phyloP scores from a whole-genome alignment of 2,888 invertebrate species.

The Drosophila sordidula region DNA sequence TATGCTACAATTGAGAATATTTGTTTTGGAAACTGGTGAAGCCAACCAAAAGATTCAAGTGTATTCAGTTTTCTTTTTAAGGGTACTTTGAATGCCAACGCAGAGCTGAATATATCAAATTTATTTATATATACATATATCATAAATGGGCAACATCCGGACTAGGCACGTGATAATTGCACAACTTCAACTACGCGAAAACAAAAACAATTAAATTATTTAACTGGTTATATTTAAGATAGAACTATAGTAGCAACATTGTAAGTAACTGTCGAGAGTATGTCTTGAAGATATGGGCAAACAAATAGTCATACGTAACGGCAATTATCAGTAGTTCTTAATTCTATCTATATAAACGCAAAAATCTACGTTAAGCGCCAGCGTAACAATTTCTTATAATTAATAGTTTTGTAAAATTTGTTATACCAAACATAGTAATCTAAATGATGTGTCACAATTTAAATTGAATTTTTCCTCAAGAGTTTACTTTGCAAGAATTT shows the following conservation, averaged over 20 bases:
- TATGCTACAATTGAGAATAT: too few species aligned
- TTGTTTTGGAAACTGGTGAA: too few species aligned
- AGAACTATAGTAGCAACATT: background rate
- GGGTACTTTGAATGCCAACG: background rate
- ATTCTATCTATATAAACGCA: too few species aligned
- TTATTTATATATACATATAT: background rate
- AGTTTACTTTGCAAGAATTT: too few species aligned
- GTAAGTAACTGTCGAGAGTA: background rate
- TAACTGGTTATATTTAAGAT: background rate
- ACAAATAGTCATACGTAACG: background rate
- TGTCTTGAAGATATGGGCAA: background rate
- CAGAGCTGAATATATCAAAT: background rate
- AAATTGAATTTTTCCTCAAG: too few species aligned
- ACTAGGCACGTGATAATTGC: background rate
- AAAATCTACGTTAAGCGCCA: too few species aligned
- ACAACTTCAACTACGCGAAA: background rate
- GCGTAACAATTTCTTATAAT: too few species aligned
- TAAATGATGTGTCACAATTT: too few species aligned
- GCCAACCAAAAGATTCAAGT: too few species aligned
- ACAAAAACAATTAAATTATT: background rate
- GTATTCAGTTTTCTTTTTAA: background rate
- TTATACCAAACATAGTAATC: too few species aligned
- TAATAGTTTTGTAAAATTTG: too few species aligned
- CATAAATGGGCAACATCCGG: background rate
- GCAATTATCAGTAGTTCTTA: background rate